Evolutionary conservation across 2,797 vertebrate species (phyloP), one percentile per base, ranked within the genome.

Genomic region (Sebastes matsubarae): DNA sequence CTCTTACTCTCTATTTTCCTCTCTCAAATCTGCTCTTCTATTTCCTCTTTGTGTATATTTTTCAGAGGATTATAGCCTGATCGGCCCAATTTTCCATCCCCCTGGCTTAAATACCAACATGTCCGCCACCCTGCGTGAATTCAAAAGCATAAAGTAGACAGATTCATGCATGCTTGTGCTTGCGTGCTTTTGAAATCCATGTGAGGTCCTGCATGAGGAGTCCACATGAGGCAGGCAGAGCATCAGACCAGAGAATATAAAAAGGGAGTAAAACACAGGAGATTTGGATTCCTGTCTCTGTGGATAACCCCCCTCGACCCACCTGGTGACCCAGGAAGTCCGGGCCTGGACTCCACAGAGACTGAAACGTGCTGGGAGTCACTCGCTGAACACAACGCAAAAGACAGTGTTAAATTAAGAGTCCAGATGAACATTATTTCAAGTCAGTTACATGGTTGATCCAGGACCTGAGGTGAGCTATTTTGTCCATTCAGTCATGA

Each of bases 311-410:
- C 42, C 9, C 16, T 75, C 4, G 30, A 93, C 93, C 87, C 89
- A 94, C 93, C 93, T 93, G 85, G 58, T 77, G 87, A 78, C 69
- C 87, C 90, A 25, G 61, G 84, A 66, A 73, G 68, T 73, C 68
- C 73, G 0, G 88, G 72, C 30, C 77, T 73, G 68, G 93, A 87
- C 77, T 87, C 90, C 80, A 82, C 85, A 76, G 76, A 82, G 34
- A 83, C 81, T 59, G 84, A 86, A 72, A 82, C 22, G 9, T 81
- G 70, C 32, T 75, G 72, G 27, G 80, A 85, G 69, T 90, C 90
- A 61, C 79, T 86, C n/a, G 73, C 89, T 89, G 82, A 82, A 88
- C 82, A 90, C 71, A 81, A 68, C 6, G 61, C 42, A 87, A 55
- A 82, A 75, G 25, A 85, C 63, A 76, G 14, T 6, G 63, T 84